Evolutionary conservation across 30 jellyfish, hydroid and myxozoan genomes (phyloP).

Genomic region (Sanderia malayensis): DNA sequence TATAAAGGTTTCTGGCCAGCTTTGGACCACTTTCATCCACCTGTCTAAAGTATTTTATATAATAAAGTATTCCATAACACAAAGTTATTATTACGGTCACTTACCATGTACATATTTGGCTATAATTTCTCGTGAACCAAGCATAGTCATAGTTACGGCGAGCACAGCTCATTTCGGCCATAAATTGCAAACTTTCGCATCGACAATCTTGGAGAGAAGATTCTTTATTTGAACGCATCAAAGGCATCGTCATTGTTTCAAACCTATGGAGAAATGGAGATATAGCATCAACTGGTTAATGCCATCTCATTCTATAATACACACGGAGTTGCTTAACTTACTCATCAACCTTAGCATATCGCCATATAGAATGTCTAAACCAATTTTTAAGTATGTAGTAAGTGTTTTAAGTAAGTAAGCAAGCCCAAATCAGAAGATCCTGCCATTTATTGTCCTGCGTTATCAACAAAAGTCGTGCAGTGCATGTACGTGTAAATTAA

Average conservation of each 20-base stretch:
- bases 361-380: background rate
- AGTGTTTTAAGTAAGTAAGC: background rate
- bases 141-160: slow-evolving; percentile 15
- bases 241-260: slow-evolving; percentile 26
- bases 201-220: background rate
- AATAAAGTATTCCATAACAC: no score
- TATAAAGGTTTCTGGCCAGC: no score
- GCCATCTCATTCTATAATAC: no score
- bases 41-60: no score
- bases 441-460: no score
- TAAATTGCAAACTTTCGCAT: background rate
- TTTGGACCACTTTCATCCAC: no score
- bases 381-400: background rate
- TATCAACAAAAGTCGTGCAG: no score
- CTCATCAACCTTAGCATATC: background rate
- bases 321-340: background rate
- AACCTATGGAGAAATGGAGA: background rate
- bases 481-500: no score
- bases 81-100: no score
- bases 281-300: no score
- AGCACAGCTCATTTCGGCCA: slow-evolving; percentile 49
- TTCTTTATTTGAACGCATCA: slow-evolving; percentile 9
- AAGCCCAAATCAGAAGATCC: background rate
- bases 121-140: slow-evolving; percentile 36
- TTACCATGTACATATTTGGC: slow-evolving; percentile 28